Evolutionary conservation across 2,113 vertebrate species (phyloP).

Genomic region (Poeciliopsis turrubarensis): DNA sequence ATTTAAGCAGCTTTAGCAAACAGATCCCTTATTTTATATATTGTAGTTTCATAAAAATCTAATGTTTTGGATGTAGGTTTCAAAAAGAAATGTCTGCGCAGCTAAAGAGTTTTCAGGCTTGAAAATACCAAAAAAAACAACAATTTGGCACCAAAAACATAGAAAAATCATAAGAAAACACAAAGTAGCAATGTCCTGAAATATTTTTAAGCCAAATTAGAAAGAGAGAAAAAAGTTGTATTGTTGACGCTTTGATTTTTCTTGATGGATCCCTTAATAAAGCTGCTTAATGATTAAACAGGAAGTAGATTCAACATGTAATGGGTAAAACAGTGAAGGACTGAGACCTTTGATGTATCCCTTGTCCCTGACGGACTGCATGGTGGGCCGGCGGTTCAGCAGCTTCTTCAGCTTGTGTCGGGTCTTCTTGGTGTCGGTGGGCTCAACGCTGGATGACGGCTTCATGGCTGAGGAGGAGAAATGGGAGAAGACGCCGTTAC

Average conservation of each 20-base stretch:
- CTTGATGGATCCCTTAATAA: no score
- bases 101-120: neutral
- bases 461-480: slow-evolving; percentile 82
- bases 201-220: no score
- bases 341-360: slow-evolving; percentile 92
- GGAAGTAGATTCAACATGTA: neutral
- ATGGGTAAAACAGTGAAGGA: neutral
- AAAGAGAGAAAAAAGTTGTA: no score
- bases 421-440: slow-evolving; percentile 92
- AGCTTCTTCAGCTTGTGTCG: slow-evolving; percentile 96
- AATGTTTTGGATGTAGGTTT: no score
- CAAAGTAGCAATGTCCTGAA: no score
- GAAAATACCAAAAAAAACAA: neutral
- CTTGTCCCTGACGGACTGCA: slow-evolving; percentile 95
- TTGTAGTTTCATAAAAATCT: no score
- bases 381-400: slow-evolving; percentile 90
- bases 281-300: neutral
- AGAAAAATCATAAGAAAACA: neutral
- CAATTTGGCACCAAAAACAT: neutral
- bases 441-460: slow-evolving; percentile 84
- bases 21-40: no score
- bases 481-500: slow-evolving; percentile 18
- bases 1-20: no score
- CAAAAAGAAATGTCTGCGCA: neutral
- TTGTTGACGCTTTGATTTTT: no score